phyloP scores from a whole-genome alignment of 2,113 vertebrate genomes.

The Carettochelys insculpta region DNA sequence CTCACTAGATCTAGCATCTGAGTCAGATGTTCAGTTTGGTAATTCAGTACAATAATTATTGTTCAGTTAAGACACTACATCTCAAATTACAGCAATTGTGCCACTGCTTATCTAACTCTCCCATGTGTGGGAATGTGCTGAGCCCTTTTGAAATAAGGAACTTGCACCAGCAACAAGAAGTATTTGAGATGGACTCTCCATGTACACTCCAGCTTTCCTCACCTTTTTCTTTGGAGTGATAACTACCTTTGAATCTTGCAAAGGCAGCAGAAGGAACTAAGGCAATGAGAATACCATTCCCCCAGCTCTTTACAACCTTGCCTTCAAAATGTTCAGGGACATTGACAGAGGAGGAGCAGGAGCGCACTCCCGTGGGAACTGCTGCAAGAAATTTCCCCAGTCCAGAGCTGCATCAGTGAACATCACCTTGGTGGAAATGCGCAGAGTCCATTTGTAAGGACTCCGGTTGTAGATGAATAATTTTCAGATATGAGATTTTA shows the following conservation, averaged over 20 bases:
- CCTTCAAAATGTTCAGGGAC: not conserved
- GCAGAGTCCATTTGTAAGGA: not conserved
- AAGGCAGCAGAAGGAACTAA: not conserved
- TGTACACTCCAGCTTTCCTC: not conserved
- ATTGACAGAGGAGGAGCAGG: not conserved
- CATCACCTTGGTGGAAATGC: not conserved
- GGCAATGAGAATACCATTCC: not conserved
- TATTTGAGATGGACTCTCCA: not conserved
- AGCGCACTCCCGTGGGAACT: not conserved
- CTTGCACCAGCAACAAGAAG: not conserved
- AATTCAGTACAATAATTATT: not conserved
- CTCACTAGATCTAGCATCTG: not conserved
- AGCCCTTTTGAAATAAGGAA: not conserved
- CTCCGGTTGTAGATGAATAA: not conserved
- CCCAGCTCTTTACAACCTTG: not conserved
- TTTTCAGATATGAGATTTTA: not conserved
- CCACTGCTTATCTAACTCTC: not conserved
- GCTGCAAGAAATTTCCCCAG: not conserved
- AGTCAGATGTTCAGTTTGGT: not conserved
- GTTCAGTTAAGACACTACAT: not conserved
- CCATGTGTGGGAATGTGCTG: not conserved
- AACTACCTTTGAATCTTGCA: not conserved
- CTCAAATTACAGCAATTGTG: not conserved
- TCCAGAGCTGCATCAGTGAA: not conserved
- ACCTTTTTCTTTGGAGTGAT: not conserved